Evolutionary conservation across 64 coral and sea anemone species (phyloP).

Genomic region (Actinia tenebrosa): DNA sequence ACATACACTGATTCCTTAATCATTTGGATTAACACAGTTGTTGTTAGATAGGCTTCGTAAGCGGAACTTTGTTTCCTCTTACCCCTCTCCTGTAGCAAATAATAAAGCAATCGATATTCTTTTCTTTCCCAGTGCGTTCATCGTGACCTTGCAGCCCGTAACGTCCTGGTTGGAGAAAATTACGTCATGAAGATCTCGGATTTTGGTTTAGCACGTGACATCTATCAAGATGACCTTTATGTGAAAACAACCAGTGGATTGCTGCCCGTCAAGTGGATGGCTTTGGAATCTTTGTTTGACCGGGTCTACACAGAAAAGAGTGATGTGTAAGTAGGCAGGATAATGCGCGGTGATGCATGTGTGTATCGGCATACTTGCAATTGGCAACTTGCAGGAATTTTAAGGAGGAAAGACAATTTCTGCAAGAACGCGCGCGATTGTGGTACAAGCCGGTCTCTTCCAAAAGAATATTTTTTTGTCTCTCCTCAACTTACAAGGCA

Average conservation of each 20-base stretch:
- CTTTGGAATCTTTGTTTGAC: constrained; percentile 65
- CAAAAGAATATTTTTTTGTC: too few species aligned
- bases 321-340: constrained; percentile 68
- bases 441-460: too few species aligned
- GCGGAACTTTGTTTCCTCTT: not conserved
- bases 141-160: constrained; percentile 73
- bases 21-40: not conserved
- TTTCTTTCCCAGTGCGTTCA: constrained; percentile 51
- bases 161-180: constrained; percentile 68
- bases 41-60: not conserved
- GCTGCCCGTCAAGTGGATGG: constrained; percentile 83
- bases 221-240: constrained; percentile 61
- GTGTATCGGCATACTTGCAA: too few species aligned
- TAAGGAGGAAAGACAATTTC: too few species aligned
- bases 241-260: constrained; percentile 57
- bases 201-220: constrained; percentile 46
- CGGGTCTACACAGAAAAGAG: constrained; percentile 63
- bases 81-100: too few species aligned
- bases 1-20: not conserved
- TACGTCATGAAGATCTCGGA: constrained; percentile 65
- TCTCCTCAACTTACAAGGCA: too few species aligned
- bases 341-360: too few species aligned
- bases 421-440: too few species aligned
- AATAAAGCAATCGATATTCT: too few species aligned
- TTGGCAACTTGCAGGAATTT: too few species aligned